Base-by-base conservation (phyloP, 2,113 vertebrate species). In the Chamaea fasciata region DNA sequence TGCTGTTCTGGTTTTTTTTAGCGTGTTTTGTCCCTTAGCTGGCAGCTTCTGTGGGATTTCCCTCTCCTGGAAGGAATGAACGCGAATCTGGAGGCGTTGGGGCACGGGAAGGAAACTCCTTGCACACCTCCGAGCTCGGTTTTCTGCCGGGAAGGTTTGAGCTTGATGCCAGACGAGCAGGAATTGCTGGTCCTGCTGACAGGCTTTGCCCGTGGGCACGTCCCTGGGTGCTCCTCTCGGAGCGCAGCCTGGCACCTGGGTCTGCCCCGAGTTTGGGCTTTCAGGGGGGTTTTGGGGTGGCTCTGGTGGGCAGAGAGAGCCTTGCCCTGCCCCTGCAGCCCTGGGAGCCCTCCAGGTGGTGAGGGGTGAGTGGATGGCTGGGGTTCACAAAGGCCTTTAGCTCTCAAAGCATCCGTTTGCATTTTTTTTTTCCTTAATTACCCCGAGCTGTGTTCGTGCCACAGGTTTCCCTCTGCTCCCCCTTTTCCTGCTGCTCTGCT, bases 231-330 rank as follows among this genome's bases (percentile, higher is more conserved):
- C 53, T 15, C n/a, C 3, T 26, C 35, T 37, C 24, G 11, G 5
- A 19, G 10, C 31, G 1, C 2, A 26, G 2, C 50, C 39, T 39
- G 16, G 13, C 33, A 5, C 24, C 33, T 2, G 13, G 2, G 6
- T 7, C 7, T 46, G 4, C 1, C 62, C 30, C 52, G 4, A 20
- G 21, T 2, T 5, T 8, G 52, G 17, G 4, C 1, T 21, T 15
- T 11, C 46, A 2, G 3, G 55, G 39, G 11, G 3, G 4, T 23
- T 31, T 10, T 5, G 0, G 0, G 3, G 50, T 8, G 19, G 3
- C 3, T 30, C n/a, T 4, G 19, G 15, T 3, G 63, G 15, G 15
- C 56, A 10, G 5, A 4, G 35, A 9, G 14, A 37, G 50, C 56
- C 33, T 15, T 6, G 21, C 11, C 15, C 39, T 53, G 20, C 37